Evolutionary conservation across 2,888 invertebrate genomes (phyloP).

Genomic region (Herminia tarsipennalis): DNA sequence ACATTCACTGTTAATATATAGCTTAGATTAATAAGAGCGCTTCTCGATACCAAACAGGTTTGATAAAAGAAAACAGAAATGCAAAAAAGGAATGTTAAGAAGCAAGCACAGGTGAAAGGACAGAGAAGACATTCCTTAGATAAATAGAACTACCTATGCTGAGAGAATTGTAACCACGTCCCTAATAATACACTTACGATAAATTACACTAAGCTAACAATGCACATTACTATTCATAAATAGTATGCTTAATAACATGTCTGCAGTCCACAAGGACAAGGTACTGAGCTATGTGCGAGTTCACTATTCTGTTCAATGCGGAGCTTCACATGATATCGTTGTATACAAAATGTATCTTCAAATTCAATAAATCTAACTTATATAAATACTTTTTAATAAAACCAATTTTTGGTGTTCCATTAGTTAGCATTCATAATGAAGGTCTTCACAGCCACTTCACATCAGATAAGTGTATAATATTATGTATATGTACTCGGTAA

Average conservation of each 20-base stretch:
- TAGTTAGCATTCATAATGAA: conserved; percentile 62
- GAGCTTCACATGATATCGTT: conserved; percentile 58
- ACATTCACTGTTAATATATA: conserved; percentile 48
- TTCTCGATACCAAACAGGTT: conserved; percentile 47
- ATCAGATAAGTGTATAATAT: conserved; percentile 57
- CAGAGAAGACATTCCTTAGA: conserved; percentile 60
- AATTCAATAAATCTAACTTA: conserved; percentile 69
- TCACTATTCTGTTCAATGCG: conserved; percentile 50
- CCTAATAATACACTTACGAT: conserved; percentile 81
- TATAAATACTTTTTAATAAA: conserved; percentile 64
- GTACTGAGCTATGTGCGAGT: conserved; percentile 80
- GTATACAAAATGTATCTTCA: conserved; percentile 59
- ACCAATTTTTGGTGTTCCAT: conserved; percentile 73
- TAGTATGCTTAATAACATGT: conserved; percentile 70
- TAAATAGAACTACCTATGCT: conserved; percentile 59
- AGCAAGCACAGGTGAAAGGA: conserved; percentile 76
- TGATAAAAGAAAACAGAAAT: conserved; percentile 63
- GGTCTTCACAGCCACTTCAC: conserved; percentile 81
- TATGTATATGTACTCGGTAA: conserved; percentile 55
- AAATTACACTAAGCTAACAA: conserved; percentile 82
- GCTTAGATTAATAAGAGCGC: conserved; percentile 52
- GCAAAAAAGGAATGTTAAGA: conserved; percentile 75
- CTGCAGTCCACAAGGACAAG: conserved; percentile 72
- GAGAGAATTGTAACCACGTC: conserved; percentile 71
- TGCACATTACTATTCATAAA: conserved; percentile 73